Evolutionary conservation across 64 coral and sea anemone genomes (phyloP), one percentile per base, ranked within the genome.

Genomic region (Pocillopora verrucosa): DNA sequence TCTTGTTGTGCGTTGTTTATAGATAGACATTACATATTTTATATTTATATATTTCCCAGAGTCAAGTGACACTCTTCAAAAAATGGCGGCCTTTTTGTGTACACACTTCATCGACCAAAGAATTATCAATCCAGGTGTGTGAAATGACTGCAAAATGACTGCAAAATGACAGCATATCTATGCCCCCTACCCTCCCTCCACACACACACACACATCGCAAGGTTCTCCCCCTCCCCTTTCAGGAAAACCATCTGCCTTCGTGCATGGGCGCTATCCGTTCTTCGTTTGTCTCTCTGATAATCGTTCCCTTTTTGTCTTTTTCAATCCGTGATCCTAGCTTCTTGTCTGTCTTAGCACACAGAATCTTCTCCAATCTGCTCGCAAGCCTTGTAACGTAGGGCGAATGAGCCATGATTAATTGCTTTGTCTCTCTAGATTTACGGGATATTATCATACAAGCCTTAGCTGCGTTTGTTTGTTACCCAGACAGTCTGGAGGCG

Each of bases 391-490:
- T 5, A 22, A 60, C 80, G 13, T 60, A 34, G 16, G 10, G 11
- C 13, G 13, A 72, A 24, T 1, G 51, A 26, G 34, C 19, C 14
- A 60, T 38, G 13, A 34, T 24, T 70, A 73, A 0, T 16, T 22
- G 41, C 76, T 37, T 67, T 89, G 2, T 62, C 68, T 60, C 16
- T 59, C 72, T 79, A 99, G 96, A 99, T 87, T 91, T 99, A 74
- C 88, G 94, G 24, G 96, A 99, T 91, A 76, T 92, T n/a, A 92
- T 99, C 16, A 99, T 99, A 34, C 96, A 99, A 84, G 91, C 93
- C 10, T 82, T 99, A 61, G 96, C 94, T 19, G 93, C 96, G 13
- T 99, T 99, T 93, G 94, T 92, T 17, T 99, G 96, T 86, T 92
- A 99, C 63, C 94, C 94, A 58, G 96, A 99, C 76, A 94, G 93